Evolutionary conservation across 2,888 invertebrate genomes (phyloP).

Genomic region (Cordilura impudica): DNA sequence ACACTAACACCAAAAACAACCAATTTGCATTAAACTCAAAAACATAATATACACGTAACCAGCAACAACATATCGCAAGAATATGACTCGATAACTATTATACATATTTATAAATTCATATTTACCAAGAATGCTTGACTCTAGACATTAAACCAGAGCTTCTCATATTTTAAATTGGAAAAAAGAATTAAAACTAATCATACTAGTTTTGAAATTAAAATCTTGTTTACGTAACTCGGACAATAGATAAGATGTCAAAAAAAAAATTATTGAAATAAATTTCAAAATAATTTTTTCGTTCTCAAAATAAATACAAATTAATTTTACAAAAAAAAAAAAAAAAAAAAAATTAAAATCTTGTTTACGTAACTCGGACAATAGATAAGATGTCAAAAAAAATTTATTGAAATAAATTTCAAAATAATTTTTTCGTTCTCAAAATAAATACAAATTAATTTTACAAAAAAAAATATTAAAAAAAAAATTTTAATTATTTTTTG

Average conservation of each 20-base stretch:
- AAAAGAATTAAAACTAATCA: neutral
- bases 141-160: neutral
- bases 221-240: neutral
- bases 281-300: neutral
- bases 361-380: neutral
- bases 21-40: slow-evolving; percentile 52
- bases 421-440: neutral
- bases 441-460: neutral
- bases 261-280: neutral
- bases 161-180: neutral
- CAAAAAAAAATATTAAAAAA: too few relatives aligned
- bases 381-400: neutral
- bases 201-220: neutral
- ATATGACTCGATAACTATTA: slow-evolving; percentile 58
- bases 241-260: neutral
- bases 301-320: neutral
- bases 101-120: slow-evolving; percentile 26
- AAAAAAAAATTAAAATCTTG: too few relatives aligned
- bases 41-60: slow-evolving; percentile 46
- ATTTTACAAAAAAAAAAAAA: too few relatives aligned
- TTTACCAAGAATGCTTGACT: slow-evolving; percentile 26
- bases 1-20: slow-evolving; percentile 26
- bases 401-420: neutral
- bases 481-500: too few relatives aligned
- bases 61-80: slow-evolving; percentile 52